Evolutionary conservation across 2,888 invertebrate genomes (phyloP).

Genomic region (Frankliniella fusca): DNA sequence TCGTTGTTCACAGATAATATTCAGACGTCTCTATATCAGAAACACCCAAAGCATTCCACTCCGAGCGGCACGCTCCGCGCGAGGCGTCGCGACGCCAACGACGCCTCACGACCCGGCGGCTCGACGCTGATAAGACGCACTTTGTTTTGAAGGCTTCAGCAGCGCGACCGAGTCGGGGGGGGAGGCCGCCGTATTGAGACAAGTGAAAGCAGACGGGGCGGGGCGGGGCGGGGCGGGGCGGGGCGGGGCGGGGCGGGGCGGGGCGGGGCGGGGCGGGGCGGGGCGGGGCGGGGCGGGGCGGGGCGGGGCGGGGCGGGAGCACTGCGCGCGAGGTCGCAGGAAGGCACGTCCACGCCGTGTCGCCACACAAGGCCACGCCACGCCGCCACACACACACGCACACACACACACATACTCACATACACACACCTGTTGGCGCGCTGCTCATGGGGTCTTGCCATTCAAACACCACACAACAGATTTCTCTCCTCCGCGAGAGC

Average conservation of each 20-base stretch:
- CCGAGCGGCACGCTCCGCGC: neutral
- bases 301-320: neutral
- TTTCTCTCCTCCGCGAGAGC: too few species aligned
- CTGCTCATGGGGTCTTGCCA: neutral
- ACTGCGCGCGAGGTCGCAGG: neutral
- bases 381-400: neutral
- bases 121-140: constrained; percentile 1
- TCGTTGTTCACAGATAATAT: too few species aligned
- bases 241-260: neutral
- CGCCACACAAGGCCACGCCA: neutral
- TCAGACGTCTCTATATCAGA: too few species aligned
- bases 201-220: neutral
- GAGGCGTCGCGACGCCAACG: neutral
- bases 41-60: too few species aligned
- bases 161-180: too few species aligned
- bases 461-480: too few species aligned
- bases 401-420: neutral
- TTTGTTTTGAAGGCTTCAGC: neutral
- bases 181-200: neutral
- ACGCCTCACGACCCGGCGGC: neutral
- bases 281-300: neutral
- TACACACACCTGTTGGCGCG: neutral
- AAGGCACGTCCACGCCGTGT: neutral
- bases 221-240: neutral
- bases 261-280: neutral